These are phyloP conservation scores for Struthidea cinerea DNA, from an alignment of 2,113 vertebrate genomes.

Conservation along the genomic window DNA sequence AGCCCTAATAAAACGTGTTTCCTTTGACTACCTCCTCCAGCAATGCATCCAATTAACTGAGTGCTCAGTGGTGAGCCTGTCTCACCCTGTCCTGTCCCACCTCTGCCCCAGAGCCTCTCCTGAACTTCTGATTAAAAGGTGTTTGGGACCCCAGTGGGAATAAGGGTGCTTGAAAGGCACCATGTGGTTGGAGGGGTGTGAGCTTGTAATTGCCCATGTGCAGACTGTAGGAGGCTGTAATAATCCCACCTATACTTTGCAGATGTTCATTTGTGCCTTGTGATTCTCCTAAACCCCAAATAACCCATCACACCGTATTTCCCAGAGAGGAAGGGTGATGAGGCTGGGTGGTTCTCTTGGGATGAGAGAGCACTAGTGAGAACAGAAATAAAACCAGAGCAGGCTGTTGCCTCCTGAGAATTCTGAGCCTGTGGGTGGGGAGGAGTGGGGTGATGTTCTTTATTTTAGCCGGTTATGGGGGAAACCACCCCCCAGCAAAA, in stretches of 20 bases:
- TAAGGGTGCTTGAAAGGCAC: not conserved
- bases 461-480: not conserved
- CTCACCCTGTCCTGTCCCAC: not conserved
- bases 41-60: not conserved
- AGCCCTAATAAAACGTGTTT: not conserved
- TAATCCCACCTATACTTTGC: not conserved
- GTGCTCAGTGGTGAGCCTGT: not conserved
- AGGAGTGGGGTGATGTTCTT: not conserved
- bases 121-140: not conserved
- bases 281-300: not conserved
- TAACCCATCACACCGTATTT: not conserved
- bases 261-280: not conserved
- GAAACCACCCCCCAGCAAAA: not conserved
- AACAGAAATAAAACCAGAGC: not conserved
- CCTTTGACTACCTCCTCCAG: not conserved
- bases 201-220: not conserved
- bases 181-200: fast-evolving
- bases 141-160: not conserved
- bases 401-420: not conserved
- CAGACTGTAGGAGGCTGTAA: not conserved
- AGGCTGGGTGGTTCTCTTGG: not conserved
- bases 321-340: not conserved
- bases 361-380: not conserved
- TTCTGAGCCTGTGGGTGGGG: not conserved
- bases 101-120: not conserved